Evolutionary conservation across 2,113 vertebrate species (phyloP).

Genomic region (rat (Rattus norvegicus)): GRCr8 NC_086020.1:27239501-27240000

Average conservation of each 20-base stretch:
- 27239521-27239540: no score
- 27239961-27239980: not conserved
- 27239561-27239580: not conserved
- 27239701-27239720: not conserved
- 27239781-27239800: no score
- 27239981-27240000: not conserved
- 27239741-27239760: not conserved
- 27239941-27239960: not conserved
- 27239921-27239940: not conserved
- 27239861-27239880: not conserved
- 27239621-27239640: not conserved
- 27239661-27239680: not conserved
- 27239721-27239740: not conserved
- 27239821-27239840: not conserved
- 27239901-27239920: not conserved
- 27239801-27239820: not conserved
- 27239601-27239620: not conserved
- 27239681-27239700: not conserved
- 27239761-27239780: not conserved
- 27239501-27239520: not conserved
- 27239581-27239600: not conserved
- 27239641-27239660: not conserved
- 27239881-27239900: not conserved
- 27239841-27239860: not conserved
- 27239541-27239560: not conserved